Conservation (phyloP, 2,888 invertebrate species). For the Myathropa florea region DNA sequence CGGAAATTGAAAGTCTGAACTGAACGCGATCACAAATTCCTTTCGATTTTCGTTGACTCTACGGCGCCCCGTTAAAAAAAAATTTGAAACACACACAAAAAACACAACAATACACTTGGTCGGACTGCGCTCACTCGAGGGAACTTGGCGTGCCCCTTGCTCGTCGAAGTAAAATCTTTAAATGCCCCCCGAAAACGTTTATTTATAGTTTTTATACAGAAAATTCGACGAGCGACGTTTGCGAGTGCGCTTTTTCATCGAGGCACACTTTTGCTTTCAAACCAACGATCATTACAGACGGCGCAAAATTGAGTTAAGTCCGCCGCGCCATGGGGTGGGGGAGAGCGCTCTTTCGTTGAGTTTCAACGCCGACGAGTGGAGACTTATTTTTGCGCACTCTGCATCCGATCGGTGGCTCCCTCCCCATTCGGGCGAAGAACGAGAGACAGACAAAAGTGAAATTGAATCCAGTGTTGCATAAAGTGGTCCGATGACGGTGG, state of each 20-base stretch:
- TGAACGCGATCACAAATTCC: slow-evolving; percentile 29
- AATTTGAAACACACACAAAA: neutral
- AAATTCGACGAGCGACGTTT: slow-evolving; percentile 17
- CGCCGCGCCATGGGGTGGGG: neutral
- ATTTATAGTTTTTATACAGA: slow-evolving; percentile 78
- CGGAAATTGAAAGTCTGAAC: slow-evolving; percentile 44
- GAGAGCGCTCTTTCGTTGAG: slow-evolving; percentile 51
- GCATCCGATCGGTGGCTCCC: slow-evolving; percentile 38
- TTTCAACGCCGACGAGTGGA: slow-evolving; percentile 30
- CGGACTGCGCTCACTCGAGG: neutral
- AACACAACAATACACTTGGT: slow-evolving; percentile 5
- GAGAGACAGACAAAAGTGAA: slow-evolving; percentile 11
- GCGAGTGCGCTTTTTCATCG: slow-evolving; percentile 37
- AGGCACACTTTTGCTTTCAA: slow-evolving; percentile 3
- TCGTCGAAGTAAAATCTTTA: slow-evolving; percentile 77
- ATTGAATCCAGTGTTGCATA: slow-evolving; percentile 42
- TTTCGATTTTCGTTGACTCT: slow-evolving; percentile 48
- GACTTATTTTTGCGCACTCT: slow-evolving; percentile 62
- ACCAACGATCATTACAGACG: neutral
- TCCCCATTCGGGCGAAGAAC: neutral
- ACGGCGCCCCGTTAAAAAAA: neutral
- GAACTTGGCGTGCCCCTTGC: slow-evolving; percentile 22
- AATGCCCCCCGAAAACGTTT: slow-evolving; percentile 78
- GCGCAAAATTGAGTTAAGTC: slow-evolving; percentile 1
- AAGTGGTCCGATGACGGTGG: neutral